Evolutionary conservation across 2,113 vertebrate species (phyloP), one percentile per base, ranked within the genome.

Genomic region (Nibea albiflora): DNA sequence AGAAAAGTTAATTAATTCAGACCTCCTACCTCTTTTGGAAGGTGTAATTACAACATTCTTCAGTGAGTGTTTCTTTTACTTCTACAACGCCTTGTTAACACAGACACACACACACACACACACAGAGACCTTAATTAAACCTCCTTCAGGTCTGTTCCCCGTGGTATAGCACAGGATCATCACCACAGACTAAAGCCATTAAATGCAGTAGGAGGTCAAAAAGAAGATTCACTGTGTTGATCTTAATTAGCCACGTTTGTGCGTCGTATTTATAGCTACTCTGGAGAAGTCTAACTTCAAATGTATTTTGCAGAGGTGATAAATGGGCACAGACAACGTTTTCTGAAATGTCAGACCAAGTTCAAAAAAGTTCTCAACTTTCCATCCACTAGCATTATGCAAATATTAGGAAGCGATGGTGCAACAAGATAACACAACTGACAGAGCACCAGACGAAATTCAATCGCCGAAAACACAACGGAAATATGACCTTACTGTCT

Each of bases 81-180:
- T 75, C 50, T n/a, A 49, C 52, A 49, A 52, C 1, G 31, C 53
- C 46, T 83, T 46, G 28, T 71, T 84, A 80, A 53, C 28, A 19
- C 20, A 14, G 20, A n/a, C n/a, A n/a, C n/a, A n/a, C n/a, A 68
- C 49, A 28, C 76, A 54, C 67, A 61, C 42, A 46, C 50, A 44
- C 22, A 16, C 53, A 80, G 73, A 67, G 16, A 44, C 24, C 76
- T 80, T 92, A 91, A 94, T 92, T 93, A 93, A 92, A 89, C 11
- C n/a, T 61, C 61, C 66, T 52, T 60, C 63, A 74, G 83, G 75
- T 81, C 63, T 64, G 14, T 63, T 87, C 88, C 85, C 86, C 35
- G 72, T n/a, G 73, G 19, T 65, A 65, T 15, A 53, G 69, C 49
- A 61, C 31, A 39, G 20, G 15, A 65, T 47, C 62, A 69, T 78